Evolutionary conservation across 2,797 vertebrate species (phyloP).

Genomic region (Xiphorhynchus erythropygius): DNA sequence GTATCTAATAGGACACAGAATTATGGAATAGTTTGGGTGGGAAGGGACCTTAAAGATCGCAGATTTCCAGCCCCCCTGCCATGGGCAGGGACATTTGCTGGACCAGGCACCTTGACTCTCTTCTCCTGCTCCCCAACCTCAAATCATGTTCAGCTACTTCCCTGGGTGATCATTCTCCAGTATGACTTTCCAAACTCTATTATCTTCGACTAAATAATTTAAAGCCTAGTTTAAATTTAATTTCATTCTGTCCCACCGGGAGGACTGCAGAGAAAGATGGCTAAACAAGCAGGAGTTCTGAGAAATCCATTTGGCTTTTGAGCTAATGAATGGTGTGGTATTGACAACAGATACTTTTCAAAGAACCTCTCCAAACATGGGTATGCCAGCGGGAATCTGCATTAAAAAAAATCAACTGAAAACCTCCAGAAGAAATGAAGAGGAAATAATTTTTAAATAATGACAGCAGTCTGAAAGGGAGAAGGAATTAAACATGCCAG

Average conservation of each 20-base stretch:
- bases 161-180: not conserved
- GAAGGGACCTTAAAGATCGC: not conserved
- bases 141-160: not conserved
- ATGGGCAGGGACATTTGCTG: not conserved
- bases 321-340: not conserved
- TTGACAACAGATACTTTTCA: not conserved
- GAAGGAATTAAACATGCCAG: not conserved
- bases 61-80: not conserved
- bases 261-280: not conserved
- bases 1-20: not conserved
- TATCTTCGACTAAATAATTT: slow-evolving; percentile 32
- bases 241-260: not conserved
- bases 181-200: not conserved
- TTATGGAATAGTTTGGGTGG: not conserved
- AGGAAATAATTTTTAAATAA: not conserved
- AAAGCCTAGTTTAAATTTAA: slow-evolving; percentile 23
- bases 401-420: not conserved
- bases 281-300: not conserved
- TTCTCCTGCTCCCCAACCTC: not conserved
- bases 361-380: not conserved
- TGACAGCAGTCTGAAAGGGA: not conserved
- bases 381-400: not conserved
- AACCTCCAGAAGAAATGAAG: not conserved
- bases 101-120: accelerated
- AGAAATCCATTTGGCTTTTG: not conserved